Conservation (phyloP, 2,797 vertebrate species). For the Craterocephalus amniculus region DNA sequence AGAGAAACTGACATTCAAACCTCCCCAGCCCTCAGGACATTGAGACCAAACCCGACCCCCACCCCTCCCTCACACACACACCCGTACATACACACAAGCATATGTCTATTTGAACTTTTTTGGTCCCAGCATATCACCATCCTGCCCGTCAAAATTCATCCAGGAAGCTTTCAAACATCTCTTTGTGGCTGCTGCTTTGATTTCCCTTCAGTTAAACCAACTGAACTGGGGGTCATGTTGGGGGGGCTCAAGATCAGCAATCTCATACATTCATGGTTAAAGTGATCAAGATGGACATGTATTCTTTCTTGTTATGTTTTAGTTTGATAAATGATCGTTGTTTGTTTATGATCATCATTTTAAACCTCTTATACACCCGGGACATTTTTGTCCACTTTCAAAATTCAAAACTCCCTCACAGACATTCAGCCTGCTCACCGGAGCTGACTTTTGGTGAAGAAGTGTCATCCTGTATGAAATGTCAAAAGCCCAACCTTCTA, state of each 20-base stretch:
- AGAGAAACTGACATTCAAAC: slow-evolving; percentile 87
- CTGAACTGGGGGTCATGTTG: not conserved
- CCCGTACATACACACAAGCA: slow-evolving; percentile 24
- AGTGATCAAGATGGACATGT: slow-evolving; percentile 16
- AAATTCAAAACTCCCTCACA: no score
- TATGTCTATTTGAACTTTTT: slow-evolving; percentile 5
- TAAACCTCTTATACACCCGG: no score
- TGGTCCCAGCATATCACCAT: slow-evolving; percentile 6
- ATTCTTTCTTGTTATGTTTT: not conserved
- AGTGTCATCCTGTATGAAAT: no score
- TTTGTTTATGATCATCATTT: no score
- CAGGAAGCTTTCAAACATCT: slow-evolving; percentile 7
- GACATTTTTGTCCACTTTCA: no score
- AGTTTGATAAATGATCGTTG: not conserved
- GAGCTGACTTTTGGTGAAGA: no score
- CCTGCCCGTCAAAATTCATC: slow-evolving; percentile 31
- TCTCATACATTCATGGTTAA: not conserved
- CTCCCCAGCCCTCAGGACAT: slow-evolving; percentile 78
- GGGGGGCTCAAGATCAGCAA: not conserved
- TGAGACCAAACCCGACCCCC: slow-evolving; percentile 57
- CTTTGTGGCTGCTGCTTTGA: slow-evolving; percentile 2
- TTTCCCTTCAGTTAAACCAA: slow-evolving; percentile 9
- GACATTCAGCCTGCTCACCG: no score
- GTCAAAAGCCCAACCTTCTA: no score
- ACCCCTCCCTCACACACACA: slow-evolving; percentile 23